Conservation (phyloP, 2,888 invertebrate species). For the Lithosia quadra region DNA sequence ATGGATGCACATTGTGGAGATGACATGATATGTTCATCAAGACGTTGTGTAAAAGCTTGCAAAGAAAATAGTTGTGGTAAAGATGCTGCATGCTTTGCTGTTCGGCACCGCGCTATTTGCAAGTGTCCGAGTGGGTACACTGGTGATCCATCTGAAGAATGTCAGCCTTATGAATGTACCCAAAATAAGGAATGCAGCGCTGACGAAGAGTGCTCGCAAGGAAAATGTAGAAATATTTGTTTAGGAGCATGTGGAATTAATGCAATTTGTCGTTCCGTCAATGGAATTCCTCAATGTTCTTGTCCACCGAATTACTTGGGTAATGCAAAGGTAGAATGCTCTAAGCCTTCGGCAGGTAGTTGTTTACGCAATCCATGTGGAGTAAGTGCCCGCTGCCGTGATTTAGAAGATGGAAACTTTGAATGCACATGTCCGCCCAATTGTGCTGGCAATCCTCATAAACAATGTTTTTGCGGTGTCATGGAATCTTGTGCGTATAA, state of each 20-base stretch:
- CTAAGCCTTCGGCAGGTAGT: slow-evolving; percentile 89
- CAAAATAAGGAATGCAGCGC: slow-evolving; percentile 92
- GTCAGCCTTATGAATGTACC: slow-evolving; percentile 92
- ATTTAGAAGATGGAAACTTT: slow-evolving; percentile 91
- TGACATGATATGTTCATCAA: slow-evolving; percentile 90
- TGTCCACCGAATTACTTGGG: slow-evolving; percentile 94
- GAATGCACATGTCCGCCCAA: slow-evolving; percentile 93
- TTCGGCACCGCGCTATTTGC: slow-evolving; percentile 94
- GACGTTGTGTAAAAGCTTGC: slow-evolving; percentile 91
- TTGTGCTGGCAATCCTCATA: slow-evolving; percentile 93
- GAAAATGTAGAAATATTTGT: slow-evolving; percentile 94
- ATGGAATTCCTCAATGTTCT: slow-evolving; percentile 92
- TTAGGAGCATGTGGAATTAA: slow-evolving; percentile 93
- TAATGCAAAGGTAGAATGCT: slow-evolving; percentile 92
- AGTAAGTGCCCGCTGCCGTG: slow-evolving; percentile 93
- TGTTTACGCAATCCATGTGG: slow-evolving; percentile 95
- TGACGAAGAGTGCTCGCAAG: slow-evolving; percentile 91
- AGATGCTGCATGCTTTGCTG: slow-evolving; percentile 92
- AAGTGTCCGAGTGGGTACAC: slow-evolving; percentile 95
- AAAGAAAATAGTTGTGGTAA: slow-evolving; percentile 91
- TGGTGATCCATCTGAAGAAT: slow-evolving; percentile 92
- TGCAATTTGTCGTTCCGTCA: slow-evolving; percentile 93
- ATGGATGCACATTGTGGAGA: slow-evolving; percentile 92
- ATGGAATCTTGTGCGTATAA: slow-evolving; percentile 93
- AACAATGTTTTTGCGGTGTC: slow-evolving; percentile 92